Conservation (phyloP, 2,888 invertebrate genomes). For the Oscheius sp. region DNA sequence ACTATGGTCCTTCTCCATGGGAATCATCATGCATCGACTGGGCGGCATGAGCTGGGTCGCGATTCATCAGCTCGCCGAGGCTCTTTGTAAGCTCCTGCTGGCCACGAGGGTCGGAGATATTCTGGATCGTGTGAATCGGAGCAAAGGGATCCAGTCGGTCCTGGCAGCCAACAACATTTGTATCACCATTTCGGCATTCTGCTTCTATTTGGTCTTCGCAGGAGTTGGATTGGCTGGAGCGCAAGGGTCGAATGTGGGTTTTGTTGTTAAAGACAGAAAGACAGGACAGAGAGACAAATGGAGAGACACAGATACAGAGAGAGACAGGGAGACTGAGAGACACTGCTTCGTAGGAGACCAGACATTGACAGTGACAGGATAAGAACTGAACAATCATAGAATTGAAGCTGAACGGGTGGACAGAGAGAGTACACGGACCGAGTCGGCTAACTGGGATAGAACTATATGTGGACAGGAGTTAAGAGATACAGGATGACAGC, state of each 20-base stretch:
- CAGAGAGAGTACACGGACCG: no score
- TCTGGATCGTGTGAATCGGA: constrained; percentile 43
- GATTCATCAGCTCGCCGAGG: constrained; percentile 54
- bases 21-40: constrained; percentile 53
- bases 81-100: constrained; percentile 42
- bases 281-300: background rate
- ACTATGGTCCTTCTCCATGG: constrained; percentile 60
- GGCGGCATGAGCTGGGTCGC: constrained; percentile 61
- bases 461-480: no score
- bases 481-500: no score
- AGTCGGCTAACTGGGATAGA: no score
- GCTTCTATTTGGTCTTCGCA: constrained; percentile 27
- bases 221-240: background rate
- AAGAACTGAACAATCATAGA: no score
- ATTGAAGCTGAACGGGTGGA: no score
- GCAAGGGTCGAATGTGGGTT: constrained; percentile 3
- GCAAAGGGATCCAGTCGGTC: constrained; percentile 29
- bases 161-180: constrained; percentile 59
- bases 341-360: no score
- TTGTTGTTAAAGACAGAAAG: background rate
- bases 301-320: no score
- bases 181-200: constrained; percentile 53
- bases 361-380: no score
- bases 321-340: no score
- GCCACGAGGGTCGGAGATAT: constrained; percentile 39